These are phyloP conservation scores for Zaprionus camerounensis DNA, from an alignment of 1,140 invertebrate genomes.

Conservation along the genomic window DNA sequence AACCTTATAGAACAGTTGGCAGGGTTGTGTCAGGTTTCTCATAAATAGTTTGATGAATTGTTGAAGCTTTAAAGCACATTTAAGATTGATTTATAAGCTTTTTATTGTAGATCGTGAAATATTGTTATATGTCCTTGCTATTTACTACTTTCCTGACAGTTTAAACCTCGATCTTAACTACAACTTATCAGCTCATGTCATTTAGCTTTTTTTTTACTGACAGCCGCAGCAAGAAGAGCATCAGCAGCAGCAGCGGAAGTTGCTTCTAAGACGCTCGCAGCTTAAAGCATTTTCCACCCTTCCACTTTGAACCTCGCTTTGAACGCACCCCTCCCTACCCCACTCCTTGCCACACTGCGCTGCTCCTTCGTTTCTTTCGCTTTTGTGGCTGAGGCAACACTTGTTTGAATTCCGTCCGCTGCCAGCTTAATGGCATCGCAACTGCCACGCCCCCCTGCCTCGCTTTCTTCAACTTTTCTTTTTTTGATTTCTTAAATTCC, in stretches of 20 bases:
- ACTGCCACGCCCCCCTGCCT: constrained; percentile 25
- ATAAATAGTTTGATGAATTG: too few relatives aligned
- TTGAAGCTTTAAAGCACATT: background rate
- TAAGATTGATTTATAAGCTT: too few relatives aligned
- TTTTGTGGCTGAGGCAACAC: constrained; percentile 34
- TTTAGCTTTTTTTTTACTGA: background rate
- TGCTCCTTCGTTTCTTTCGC: background rate
- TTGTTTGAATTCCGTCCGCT: constrained; percentile 50
- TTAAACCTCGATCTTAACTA: background rate
- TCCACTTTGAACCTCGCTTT: background rate
- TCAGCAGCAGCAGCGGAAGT: constrained; percentile 15
- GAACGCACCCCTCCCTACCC: background rate
- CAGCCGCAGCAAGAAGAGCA: constrained; percentile 1
- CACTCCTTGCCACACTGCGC: background rate
- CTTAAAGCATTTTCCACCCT: constrained; percentile 17
- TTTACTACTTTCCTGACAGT: background rate
- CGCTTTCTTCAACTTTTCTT: constrained; percentile 8
- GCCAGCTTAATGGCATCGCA: constrained; percentile 29
- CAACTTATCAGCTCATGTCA: constrained; percentile 16
- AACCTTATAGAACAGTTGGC: too few relatives aligned
- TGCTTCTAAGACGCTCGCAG: constrained; percentile 32
- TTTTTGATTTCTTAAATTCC: constrained; percentile 61
- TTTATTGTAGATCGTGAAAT: too few relatives aligned
- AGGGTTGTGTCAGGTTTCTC: too few relatives aligned
- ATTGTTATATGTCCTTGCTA: too few relatives aligned